Conservation (phyloP, 53 echinoderm and acorn worm species). For the Actinopyga echinites region DNA sequence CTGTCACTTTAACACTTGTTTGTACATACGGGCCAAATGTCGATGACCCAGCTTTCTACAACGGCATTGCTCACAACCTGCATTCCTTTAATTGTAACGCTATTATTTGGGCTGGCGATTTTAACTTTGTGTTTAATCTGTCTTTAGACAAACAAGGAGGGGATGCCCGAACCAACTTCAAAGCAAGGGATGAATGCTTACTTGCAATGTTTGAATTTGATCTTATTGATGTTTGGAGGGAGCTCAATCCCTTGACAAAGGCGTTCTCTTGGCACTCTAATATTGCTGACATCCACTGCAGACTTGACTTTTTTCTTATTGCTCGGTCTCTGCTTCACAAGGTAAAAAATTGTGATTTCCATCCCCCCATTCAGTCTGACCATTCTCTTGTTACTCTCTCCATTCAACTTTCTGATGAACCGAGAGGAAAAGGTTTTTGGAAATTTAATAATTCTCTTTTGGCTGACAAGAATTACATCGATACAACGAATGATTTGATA, state of each 20-base stretch:
- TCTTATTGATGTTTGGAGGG: background rate
- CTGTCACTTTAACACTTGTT: too few relatives aligned
- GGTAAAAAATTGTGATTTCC: background rate
- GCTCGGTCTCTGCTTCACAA: background rate
- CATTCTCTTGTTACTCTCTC: slow-evolving; percentile 29
- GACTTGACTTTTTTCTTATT: too few relatives aligned
- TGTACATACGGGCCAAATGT: background rate
- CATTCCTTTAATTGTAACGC: background rate
- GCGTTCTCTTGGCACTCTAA: background rate
- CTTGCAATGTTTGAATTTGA: background rate
- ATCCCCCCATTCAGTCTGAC: background rate
- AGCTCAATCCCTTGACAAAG: background rate
- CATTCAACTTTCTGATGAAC: slow-evolving; percentile 2
- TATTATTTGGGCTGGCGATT: too few relatives aligned
- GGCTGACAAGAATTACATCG: slow-evolving; percentile 11
- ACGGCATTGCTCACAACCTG: background rate
- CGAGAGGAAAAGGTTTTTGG: slow-evolving; percentile 6
- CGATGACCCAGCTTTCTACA: background rate
- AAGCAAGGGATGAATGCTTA: background rate
- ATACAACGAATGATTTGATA: slow-evolving; percentile 6
- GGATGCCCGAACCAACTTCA: background rate
- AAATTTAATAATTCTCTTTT: slow-evolving; percentile 36
- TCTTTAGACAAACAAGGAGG: background rate
- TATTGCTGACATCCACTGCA: too few relatives aligned
- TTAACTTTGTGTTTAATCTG: background rate